Base-by-base conservation (phyloP, 2,113 vertebrate genomes). In the Mustelus asterias region DNA sequence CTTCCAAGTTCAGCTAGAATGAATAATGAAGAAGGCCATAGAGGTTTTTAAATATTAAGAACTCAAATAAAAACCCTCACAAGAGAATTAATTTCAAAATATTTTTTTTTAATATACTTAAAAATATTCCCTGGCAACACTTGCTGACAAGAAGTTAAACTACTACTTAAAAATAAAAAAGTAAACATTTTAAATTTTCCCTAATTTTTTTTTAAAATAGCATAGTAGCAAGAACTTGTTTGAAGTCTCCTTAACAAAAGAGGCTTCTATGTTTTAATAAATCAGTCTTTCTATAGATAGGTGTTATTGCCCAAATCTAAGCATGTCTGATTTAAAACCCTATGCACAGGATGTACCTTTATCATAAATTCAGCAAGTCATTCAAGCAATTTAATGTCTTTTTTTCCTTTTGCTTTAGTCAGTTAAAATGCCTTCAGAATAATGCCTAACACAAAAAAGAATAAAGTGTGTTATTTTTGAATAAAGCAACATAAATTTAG, bases 401-500 rank as follows among this genome's bases (percentile, higher is more conserved):
- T 65, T 92, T 37, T 29, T 22, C n/a, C 22, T 94, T 69, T 54
- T 95, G 67, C 24, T 95, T 70, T 44, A 13, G 22, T 44, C 41
- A 94, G 6, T 70, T 70, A 95, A 72, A 95, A 94, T 70, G 41
- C 37, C 41, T 70, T 94, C 92, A 94, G 65, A 94, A 94, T 69
- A 69, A 94, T 22, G 20, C n/a, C 63, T 22, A 11, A 94, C 63
- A 95, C 48, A 95, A 95, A 72, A 69, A 63, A 67, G 89, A 93
- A 65, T 63, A 93, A 90, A 60, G 58, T 60, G 33, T 22, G 18
- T 69, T 70, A 44, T 44, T 94, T 94, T 94, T 94, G 37, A 95
- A 95, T 72, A 95, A 95, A 72, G 67, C 94, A 95, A 54, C 22
- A 76, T 95, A 60, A 95, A 54, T 16, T 96, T 97, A 97, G 95